Evolutionary conservation across 2,113 vertebrate genomes (phyloP).

Genomic region (Thinocorus orbignyianus): DNA sequence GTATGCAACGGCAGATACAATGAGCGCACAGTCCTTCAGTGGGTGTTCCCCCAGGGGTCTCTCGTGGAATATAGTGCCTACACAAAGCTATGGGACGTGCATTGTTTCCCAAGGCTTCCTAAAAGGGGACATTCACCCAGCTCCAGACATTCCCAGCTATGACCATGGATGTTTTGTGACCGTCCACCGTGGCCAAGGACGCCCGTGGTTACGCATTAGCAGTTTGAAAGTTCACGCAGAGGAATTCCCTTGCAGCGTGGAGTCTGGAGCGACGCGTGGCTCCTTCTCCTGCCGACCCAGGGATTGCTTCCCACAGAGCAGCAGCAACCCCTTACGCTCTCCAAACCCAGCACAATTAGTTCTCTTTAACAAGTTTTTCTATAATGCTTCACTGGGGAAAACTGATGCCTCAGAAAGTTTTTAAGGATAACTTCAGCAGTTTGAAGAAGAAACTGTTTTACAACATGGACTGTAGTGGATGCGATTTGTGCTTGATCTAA

Average conservation of each 20-base stretch:
- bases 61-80: not conserved
- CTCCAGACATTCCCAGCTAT: not conserved
- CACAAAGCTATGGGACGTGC: not conserved
- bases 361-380: not conserved
- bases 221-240: not conserved
- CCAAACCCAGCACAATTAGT: not conserved
- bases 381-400: not conserved
- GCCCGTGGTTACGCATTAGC: rapidly evolving
- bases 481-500: not conserved
- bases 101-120: slow-evolving; percentile 8
- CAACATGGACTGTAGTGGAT: not conserved
- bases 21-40: not conserved
- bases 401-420: not conserved
- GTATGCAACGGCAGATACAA: slow-evolving; percentile 23
- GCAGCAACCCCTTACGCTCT: not conserved
- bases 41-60: not conserved
- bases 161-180: not conserved
- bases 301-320: not conserved
- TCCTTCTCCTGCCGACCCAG: not conserved
- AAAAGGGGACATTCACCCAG: slow-evolving; percentile 46
- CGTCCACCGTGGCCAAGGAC: not conserved
- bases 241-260: not conserved
- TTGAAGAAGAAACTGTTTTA: not conserved
- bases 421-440: not conserved
- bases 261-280: not conserved